Percentiles rank a stretch among this genome's conserved stretches.
phyloP scores from a whole-genome alignment of 2,113 vertebrate species.

The Hiodon alosoides region DNA sequence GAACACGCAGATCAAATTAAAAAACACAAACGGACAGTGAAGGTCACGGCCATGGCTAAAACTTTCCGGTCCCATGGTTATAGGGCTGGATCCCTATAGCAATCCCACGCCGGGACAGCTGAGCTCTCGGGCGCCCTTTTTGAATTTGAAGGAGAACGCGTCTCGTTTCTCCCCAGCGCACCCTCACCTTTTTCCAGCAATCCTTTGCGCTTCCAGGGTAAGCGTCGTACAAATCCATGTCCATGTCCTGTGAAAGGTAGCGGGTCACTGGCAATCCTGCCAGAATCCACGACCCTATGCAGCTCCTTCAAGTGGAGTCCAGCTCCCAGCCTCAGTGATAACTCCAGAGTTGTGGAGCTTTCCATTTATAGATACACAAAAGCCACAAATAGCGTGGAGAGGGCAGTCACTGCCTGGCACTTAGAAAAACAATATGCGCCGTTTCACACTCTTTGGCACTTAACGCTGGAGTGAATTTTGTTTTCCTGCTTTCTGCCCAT shows the following conservation, averaged over 20 bases:
- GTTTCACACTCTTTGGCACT: conserved; percentile 8
- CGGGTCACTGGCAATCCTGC: conserved; percentile 50
- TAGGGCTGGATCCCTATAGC: too few relatives aligned
- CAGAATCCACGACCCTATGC: conserved; percentile 53
- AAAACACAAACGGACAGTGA: too few relatives aligned
- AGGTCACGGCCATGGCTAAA: too few relatives aligned
- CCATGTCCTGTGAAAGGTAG: conserved; percentile 57
- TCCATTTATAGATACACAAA: conserved; percentile 90
- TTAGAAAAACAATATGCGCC: conserved; percentile 63
- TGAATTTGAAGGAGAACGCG: conserved; percentile 8
- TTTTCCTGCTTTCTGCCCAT: background rate
- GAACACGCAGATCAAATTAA: too few relatives aligned
- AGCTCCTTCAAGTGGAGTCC: conserved; percentile 55
- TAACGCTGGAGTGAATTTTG: background rate
- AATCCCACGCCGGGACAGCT: conserved; percentile 24
- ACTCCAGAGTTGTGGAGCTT: conserved; percentile 65
- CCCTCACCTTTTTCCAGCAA: conserved; percentile 63
- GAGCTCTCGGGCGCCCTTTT: conserved; percentile 17
- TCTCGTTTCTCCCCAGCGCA: conserved; percentile 18
- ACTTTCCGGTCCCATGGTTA: too few relatives aligned
- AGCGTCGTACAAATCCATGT: conserved; percentile 51
- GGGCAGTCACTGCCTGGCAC: conserved; percentile 66
- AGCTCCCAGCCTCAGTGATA: conserved; percentile 57
- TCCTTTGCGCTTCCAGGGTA: conserved; percentile 43
- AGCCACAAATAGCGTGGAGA: conserved; percentile 78